Evolutionary conservation across 1,140 invertebrate genomes (phyloP).

Genomic region (Euglossa dilemma): DNA sequence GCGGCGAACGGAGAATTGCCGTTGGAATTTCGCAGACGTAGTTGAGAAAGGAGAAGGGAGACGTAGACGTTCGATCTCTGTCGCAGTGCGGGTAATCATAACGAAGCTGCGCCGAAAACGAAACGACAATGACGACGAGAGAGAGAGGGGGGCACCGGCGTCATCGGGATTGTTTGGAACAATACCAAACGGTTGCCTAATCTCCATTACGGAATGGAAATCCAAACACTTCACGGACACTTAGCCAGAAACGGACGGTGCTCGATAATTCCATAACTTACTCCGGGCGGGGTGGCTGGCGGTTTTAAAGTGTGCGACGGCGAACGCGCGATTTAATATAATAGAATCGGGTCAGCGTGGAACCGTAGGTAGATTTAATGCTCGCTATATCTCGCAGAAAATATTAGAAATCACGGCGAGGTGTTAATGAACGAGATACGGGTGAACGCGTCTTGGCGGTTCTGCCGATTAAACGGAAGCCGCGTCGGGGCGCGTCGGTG

Average conservation of each 20-base stretch:
- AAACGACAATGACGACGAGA: slow-evolving; percentile 8
- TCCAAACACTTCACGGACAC: slow-evolving; percentile 45
- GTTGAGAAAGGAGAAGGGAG: no score
- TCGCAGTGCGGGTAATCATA: slow-evolving; percentile 21
- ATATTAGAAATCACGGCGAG: background rate
- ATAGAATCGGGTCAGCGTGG: slow-evolving; percentile 23
- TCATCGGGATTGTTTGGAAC: slow-evolving; percentile 44
- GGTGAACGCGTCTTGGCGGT: background rate
- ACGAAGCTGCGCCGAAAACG: background rate
- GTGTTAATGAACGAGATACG: background rate
- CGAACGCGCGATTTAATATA: slow-evolving; percentile 17
- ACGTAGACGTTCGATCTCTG: background rate
- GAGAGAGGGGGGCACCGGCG: background rate
- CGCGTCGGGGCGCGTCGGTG: background rate
- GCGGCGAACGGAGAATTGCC: background rate
- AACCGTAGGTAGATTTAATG: slow-evolving; percentile 5
- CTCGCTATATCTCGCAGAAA: background rate
- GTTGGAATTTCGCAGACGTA: background rate
- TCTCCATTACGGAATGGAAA: slow-evolving; percentile 44
- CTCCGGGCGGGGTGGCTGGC: background rate
- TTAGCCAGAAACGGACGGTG: slow-evolving; percentile 14
- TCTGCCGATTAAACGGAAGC: background rate
- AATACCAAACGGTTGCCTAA: slow-evolving; percentile 44
- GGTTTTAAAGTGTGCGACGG: slow-evolving; percentile 7
- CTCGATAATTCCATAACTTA: slow-evolving; percentile 46